These are phyloP conservation scores for Haliclystus octoradiatus DNA, from an alignment of 30 jellyfish, hydroid and myxozoan species.

Conservation along the genomic window DNA sequence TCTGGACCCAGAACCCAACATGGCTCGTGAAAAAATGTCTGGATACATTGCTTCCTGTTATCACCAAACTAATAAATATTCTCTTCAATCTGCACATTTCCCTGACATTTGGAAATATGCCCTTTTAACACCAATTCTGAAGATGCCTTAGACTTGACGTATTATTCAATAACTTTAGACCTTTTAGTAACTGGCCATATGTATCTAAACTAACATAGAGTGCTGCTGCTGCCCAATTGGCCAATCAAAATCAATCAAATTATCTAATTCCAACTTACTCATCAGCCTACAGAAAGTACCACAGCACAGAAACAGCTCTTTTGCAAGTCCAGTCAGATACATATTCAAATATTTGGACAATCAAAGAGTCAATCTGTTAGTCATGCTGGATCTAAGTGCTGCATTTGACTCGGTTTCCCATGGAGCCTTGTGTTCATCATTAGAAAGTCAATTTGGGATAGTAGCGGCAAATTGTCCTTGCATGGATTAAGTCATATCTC, in stretches of 20 bases:
- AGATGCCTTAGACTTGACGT: conserved; percentile 27
- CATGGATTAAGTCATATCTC: conserved; percentile 23
- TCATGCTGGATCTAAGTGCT: no score
- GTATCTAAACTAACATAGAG: conserved; percentile 25
- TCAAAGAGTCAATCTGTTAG: conserved; percentile 6
- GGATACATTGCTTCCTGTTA: conserved; percentile 24
- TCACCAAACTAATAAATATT: conserved; percentile 12
- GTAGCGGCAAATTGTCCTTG: conserved; percentile 17
- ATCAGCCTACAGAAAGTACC: conserved; percentile 20
- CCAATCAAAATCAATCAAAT: conserved; percentile 10
- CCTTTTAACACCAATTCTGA: conserved; percentile 10
- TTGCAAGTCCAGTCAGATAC: conserved; percentile 7
- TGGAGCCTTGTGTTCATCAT: no score
- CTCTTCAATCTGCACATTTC: neutral
- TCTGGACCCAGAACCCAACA: conserved; percentile 27
- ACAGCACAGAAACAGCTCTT: conserved; percentile 39
- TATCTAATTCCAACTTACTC: conserved; percentile 7
- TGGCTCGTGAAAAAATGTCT: conserved; percentile 33
- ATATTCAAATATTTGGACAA: conserved; percentile 14
- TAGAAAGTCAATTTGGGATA: neutral
- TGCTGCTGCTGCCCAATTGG: conserved; percentile 13
- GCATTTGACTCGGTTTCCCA: conserved; percentile 22
- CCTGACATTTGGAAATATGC: conserved; percentile 29
- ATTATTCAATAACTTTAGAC: conserved; percentile 14
- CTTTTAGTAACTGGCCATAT: conserved; percentile 27